Base-by-base conservation (phyloP, 30 jellyfish, hydroid and myxozoan species). In the Catostylus mosaicus region DNA sequence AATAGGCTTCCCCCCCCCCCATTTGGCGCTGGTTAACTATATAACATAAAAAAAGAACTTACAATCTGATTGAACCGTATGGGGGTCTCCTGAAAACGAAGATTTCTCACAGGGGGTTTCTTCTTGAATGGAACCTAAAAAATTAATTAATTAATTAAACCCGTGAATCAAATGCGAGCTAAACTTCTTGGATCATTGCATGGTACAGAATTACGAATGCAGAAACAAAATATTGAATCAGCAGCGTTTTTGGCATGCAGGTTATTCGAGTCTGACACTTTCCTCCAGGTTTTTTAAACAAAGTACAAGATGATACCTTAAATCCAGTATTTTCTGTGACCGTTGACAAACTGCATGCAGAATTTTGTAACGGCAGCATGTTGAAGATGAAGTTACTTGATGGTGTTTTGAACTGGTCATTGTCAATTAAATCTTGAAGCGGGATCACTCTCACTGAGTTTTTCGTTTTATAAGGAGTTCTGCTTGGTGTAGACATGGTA, bases 61-160 rank as follows among this genome's bases (percentile, higher is more conserved):
- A 71, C 93, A 40, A 45, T 69, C 8, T 35, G 73, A 32, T 3
- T 11, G 30, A 73, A n/a, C n/a, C 83, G 61, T 14, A 64, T 63
- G 8, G 94, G 88, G 14, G 88, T 84, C 26, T 84, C 94, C 47
- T 73, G 87, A 65, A 83, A 84, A 60, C 88, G 78, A 3, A 84
- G 73, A 27, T 74, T 84, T 32, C 94, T 73, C 19, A 84, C 88
- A 10, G 94, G 94, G 8, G 94, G 94, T 36, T 56, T 84, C 29
- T 59, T 84, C 78, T 84, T 84, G 47, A 43, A 84, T 24, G 94
- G 94, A 16, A 84, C 71, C 94, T 84, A 46, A 31, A 37, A 27
- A 48, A 16, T 3, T n/a, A n/a, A n/a, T n/a, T n/a, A n/a, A n/a
- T n/a, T n/a, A n/a, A n/a, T n/a, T n/a, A n/a, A n/a, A n/a, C n/a